Conservation (phyloP, 2,888 invertebrate genomes). For the Drosophila monieri region DNA sequence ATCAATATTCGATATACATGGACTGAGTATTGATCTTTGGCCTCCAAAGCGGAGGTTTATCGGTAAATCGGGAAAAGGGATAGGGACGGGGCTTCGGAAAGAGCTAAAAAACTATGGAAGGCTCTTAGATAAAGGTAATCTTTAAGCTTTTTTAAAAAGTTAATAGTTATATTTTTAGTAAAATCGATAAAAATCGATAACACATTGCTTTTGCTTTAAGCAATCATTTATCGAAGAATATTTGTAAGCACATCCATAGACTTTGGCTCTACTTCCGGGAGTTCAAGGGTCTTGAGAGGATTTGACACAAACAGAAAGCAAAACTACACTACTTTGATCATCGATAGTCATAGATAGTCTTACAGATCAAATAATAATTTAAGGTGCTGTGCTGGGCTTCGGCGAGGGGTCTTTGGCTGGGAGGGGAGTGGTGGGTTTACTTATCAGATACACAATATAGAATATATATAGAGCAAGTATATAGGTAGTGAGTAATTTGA, state of each 20-base stretch:
- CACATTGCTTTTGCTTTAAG: too few species aligned
- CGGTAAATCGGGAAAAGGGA: neutral
- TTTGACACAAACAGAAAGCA: conserved; percentile 25
- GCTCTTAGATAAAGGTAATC: too few species aligned
- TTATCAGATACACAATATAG: conserved; percentile 24
- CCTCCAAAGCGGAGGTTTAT: conserved; percentile 1
- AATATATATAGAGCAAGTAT: conserved; percentile 35
- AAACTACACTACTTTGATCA: conserved; percentile 37
- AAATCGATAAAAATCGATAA: neutral
- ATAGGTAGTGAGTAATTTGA: conserved; percentile 46
- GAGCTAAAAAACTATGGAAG: neutral
- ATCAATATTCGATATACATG: conserved; percentile 27
- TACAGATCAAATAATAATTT: conserved; percentile 37
- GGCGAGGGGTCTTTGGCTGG: conserved; percentile 1
- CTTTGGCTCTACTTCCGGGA: neutral
- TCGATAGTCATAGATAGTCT: conserved; percentile 6
- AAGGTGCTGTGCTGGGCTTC: conserved; percentile 60
- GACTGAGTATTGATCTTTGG: conserved; percentile 13
- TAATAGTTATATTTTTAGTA: neutral
- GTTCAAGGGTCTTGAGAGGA: neutral
- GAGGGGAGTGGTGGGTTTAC: neutral
- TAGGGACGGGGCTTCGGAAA: neutral
- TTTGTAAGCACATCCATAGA: neutral
- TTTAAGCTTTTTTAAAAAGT: neutral
- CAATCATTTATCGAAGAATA: too few species aligned